Conservation (phyloP, 2,113 vertebrate genomes). For the Forbesichthys agassizii region DNA sequence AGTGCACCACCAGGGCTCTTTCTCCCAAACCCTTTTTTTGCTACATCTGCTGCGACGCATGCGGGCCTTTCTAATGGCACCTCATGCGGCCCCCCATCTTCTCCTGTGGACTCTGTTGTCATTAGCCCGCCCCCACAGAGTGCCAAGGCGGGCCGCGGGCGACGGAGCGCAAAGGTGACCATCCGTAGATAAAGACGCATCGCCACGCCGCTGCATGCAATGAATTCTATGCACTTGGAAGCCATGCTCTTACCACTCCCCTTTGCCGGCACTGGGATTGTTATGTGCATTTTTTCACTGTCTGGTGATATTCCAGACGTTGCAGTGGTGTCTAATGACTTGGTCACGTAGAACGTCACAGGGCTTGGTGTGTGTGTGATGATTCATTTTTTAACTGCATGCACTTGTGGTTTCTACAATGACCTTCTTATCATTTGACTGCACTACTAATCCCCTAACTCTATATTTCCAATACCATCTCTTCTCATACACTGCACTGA, state of each 20-base stretch:
- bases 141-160: conserved; percentile 89
- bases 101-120: conserved; percentile 81
- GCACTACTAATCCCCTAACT: conserved; percentile 24
- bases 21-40: conserved; percentile 78
- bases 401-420: conserved; percentile 41
- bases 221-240: conserved; percentile 17
- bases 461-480: conserved; percentile 27
- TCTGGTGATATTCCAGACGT: background rate
- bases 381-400: conserved; percentile 32
- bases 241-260: conserved; percentile 30
- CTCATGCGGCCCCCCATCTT: conserved; percentile 58
- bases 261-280: conserved; percentile 25
- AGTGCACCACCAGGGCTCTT: conserved; percentile 9
- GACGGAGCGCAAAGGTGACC: conserved; percentile 92
- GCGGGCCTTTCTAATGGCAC: conserved; percentile 69
- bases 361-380: conserved; percentile 7
- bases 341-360: conserved; percentile 9
- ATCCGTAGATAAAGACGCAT: conserved; percentile 6
- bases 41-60: conserved; percentile 70
- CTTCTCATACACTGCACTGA: conserved; percentile 39
- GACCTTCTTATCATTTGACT: conserved; percentile 34
- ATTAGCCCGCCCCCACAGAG: conserved; percentile 92
- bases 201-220: conserved; percentile 56
- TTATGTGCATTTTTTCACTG: conserved; percentile 14
- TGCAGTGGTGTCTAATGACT: conserved; percentile 14